These are phyloP conservation scores for Apotomis turbidana DNA, from an alignment of 2,888 invertebrate species.

Conservation along the genomic window DNA sequence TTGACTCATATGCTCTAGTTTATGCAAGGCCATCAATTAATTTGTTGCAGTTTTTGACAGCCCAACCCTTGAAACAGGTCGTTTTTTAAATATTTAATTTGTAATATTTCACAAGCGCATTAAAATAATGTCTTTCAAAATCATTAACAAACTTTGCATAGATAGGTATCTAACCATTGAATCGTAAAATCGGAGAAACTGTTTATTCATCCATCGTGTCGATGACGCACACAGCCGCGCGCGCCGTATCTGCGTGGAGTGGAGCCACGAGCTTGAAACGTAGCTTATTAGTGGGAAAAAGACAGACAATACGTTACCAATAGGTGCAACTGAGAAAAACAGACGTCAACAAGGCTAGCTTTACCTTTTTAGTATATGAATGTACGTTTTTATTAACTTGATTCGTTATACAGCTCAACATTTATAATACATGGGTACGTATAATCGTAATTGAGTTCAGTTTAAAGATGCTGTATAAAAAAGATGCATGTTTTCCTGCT, in stretches of 20 bases:
- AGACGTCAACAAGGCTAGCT: conserved; percentile 78
- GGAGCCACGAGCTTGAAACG: conserved; percentile 54
- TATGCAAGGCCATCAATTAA: conserved; percentile 5
- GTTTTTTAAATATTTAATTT: conserved; percentile 41
- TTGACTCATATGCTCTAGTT: conserved; percentile 10
- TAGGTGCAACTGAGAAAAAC: conserved; percentile 67
- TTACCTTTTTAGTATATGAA: conserved; percentile 79
- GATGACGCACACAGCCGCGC: conserved; percentile 53
- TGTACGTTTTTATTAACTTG: conserved; percentile 80
- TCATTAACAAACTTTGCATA: conserved; percentile 77
- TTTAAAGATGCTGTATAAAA: conserved; percentile 57
- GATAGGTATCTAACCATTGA: conserved; percentile 78
- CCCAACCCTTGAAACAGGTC: conserved; percentile 11
- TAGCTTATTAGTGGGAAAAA: conserved; percentile 76
- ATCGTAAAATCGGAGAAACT: conserved; percentile 82
- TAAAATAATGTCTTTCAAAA: conserved; percentile 63
- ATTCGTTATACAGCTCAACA: conserved; percentile 77
- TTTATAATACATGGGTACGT: conserved; percentile 74
- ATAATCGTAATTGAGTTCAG: conserved; percentile 68
- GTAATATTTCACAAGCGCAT: conserved; percentile 50
- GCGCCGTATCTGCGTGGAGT: conserved; percentile 52
- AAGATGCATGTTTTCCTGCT: conserved; percentile 41
- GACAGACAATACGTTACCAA: conserved; percentile 61
- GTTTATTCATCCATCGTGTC: conserved; percentile 76
- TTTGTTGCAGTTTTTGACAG: conserved; percentile 21